Evolutionary conservation across 2,113 vertebrate genomes (phyloP).

Genomic region (Anas platyrhynchos): DNA sequence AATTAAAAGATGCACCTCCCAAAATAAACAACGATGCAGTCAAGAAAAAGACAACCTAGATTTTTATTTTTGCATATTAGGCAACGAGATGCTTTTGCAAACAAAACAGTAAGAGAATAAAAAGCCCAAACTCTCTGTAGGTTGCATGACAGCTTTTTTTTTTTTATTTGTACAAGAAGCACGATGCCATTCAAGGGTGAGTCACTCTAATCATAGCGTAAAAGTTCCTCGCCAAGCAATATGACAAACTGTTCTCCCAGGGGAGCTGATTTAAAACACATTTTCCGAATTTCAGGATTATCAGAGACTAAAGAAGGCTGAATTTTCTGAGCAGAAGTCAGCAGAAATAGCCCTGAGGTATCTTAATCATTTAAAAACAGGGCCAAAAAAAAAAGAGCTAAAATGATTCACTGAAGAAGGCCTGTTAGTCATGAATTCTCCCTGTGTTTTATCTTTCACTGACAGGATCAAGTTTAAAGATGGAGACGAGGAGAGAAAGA

Average conservation of each 20-base stretch:
- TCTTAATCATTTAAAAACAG: neutral
- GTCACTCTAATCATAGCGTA: constrained; percentile 82
- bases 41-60: neutral
- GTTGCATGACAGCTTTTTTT: constrained; percentile 3
- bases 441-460: neutral
- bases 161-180: constrained; percentile 68
- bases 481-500: neutral
- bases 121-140: neutral
- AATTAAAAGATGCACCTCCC: neutral
- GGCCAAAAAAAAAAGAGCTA: neutral
- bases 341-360: neutral
- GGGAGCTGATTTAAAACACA: constrained; percentile 62
- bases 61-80: neutral
- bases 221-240: constrained; percentile 81
- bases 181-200: constrained; percentile 83
- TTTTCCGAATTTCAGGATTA: constrained; percentile 7
- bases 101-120: neutral
- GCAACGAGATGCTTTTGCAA: neutral
- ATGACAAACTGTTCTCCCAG: constrained; percentile 75
- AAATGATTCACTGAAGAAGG: constrained; percentile 10
- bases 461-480: neutral
- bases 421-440: constrained; percentile 14
- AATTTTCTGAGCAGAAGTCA: constrained; percentile 30
- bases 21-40: neutral
- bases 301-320: neutral